Evolutionary conservation across 2,113 vertebrate species (phyloP).

Genomic region (Paramisgurnus dabryanus): DNA sequence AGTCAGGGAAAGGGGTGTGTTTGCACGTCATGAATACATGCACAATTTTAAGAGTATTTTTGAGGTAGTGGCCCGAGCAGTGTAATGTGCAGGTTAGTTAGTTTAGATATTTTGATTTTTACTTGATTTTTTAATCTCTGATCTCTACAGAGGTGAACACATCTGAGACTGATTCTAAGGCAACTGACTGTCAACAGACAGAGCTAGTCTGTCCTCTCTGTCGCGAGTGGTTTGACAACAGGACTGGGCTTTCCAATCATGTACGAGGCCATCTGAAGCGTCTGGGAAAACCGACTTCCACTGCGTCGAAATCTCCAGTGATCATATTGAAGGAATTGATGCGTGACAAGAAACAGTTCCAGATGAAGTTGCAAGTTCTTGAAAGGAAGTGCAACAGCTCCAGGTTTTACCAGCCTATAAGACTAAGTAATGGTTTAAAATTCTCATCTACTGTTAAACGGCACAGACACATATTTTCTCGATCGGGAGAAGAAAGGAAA

Average conservation of each 20-base stretch:
- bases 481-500: constrained; percentile 79
- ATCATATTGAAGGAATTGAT: constrained; percentile 92
- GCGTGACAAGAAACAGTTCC: constrained; percentile 94
- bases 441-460: constrained; percentile 79
- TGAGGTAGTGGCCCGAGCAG: no score
- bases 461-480: constrained; percentile 70
- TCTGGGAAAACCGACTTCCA: constrained; percentile 83
- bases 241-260: constrained; percentile 97
- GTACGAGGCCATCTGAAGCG: constrained; percentile 96
- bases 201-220: constrained; percentile 85
- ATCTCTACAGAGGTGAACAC: constrained; percentile 36
- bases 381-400: constrained; percentile 87
- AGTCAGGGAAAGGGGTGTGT: background rate
- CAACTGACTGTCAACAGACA: constrained; percentile 8
- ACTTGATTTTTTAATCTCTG: constrained; percentile 8
- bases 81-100: background rate
- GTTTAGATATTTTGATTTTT: background rate
- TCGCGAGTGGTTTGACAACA: constrained; percentile 93
- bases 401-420: constrained; percentile 73
- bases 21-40: background rate
- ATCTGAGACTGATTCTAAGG: background rate
- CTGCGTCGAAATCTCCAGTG: constrained; percentile 90
- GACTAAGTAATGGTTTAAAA: constrained; percentile 78
- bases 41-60: background rate
- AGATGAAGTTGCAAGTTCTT: constrained; percentile 88